Conservation (phyloP, 2,888 invertebrate species). For the Parelbella ahira region DNA sequence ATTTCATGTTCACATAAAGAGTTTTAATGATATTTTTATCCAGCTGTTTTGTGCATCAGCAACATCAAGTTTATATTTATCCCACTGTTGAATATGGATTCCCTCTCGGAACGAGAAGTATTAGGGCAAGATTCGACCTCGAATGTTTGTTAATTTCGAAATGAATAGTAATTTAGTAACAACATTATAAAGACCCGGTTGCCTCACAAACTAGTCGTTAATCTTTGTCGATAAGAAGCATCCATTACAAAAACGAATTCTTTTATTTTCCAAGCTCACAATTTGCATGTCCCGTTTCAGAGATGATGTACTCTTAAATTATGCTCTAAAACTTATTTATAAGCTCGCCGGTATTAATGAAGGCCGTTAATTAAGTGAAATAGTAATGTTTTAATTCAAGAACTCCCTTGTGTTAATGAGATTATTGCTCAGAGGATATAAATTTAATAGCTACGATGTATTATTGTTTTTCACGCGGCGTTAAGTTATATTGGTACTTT, state of each 20-base stretch:
- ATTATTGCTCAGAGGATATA: conserved; percentile 26
- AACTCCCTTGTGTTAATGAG: conserved; percentile 31
- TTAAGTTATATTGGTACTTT: too few species aligned
- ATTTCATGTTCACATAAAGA: too few species aligned
- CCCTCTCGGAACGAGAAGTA: too few species aligned
- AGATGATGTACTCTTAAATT: conserved; percentile 72
- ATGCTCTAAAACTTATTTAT: conserved; percentile 68
- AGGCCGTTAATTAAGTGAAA: conserved; percentile 46
- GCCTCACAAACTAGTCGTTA: background rate
- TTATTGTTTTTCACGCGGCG: conserved; percentile 2
- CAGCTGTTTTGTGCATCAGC: too few species aligned
- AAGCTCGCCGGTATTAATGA: conserved; percentile 56
- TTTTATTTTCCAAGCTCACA: conserved; percentile 71
- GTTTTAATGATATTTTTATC: too few species aligned
- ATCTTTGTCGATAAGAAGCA: conserved; percentile 2
- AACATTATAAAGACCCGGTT: too few species aligned
- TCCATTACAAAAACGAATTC: conserved; percentile 64
- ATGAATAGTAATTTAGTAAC: too few species aligned
- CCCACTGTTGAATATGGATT: too few species aligned
- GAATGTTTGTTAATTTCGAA: too few species aligned
- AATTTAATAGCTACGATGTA: conserved; percentile 25
- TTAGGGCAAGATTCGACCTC: too few species aligned
- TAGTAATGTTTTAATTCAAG: conserved; percentile 32
- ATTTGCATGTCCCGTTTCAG: conserved; percentile 76
- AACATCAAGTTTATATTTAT: too few species aligned